Evolutionary conservation across 2,888 invertebrate genomes (phyloP).

Genomic region (Drosophila macrospina): DNA sequence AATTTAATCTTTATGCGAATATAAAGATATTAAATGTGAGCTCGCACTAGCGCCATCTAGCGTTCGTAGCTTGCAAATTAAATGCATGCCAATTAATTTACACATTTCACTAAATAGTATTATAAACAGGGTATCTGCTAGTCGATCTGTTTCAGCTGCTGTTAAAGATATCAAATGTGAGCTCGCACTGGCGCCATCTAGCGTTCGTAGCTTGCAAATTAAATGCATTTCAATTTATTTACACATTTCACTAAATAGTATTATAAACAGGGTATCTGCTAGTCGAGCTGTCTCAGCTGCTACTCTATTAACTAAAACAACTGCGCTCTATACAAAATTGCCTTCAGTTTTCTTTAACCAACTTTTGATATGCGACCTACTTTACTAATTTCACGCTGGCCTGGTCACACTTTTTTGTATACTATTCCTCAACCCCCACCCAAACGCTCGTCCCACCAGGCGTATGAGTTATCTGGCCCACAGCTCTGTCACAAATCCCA

Average conservation of each 20-base stretch:
- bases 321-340: background rate
- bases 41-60: too few relatives aligned
- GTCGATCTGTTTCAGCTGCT: background rate
- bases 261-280: background rate
- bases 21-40: too few relatives aligned
- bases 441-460: slow-evolving; percentile 41
- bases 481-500: slow-evolving; percentile 55
- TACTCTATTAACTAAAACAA: too few relatives aligned
- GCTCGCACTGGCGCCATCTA: too few relatives aligned
- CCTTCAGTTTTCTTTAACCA: background rate
- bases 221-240: too few relatives aligned
- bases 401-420: slow-evolving; percentile 48
- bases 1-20: too few relatives aligned
- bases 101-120: background rate
- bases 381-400: slow-evolving; percentile 69
- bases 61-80: background rate
- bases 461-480: slow-evolving; percentile 70
- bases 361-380: slow-evolving; percentile 9
- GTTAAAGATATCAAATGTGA: too few relatives aligned
- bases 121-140: background rate
- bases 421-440: too few relatives aligned
- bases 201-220: background rate
- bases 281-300: background rate
- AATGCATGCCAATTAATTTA: too few relatives aligned
- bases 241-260: background rate